A percentile compares a stretch with the other conserved stretches of the same genome.
Conservation (phyloP, 2,888 invertebrate species). For the Leistus spinibarbis region DNA sequence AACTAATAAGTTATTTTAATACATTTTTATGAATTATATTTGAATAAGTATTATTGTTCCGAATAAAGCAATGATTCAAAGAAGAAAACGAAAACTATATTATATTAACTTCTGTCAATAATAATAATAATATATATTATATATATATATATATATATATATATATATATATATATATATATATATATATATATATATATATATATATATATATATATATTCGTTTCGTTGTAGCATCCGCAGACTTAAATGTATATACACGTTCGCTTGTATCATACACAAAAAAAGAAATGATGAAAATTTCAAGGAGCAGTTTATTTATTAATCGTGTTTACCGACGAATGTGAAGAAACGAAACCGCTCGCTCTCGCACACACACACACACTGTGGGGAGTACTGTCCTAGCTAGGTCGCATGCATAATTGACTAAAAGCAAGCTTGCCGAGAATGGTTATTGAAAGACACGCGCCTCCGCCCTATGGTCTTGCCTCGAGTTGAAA, state of each 20-base stretch:
- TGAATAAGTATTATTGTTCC: too few species aligned
- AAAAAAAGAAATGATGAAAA: conserved; percentile 14
- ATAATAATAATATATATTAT: too few species aligned
- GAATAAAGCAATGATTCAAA: too few species aligned
- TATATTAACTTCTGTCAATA: too few species aligned
- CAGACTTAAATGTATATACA: neutral
- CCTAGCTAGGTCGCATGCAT: neutral
- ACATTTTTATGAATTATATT: too few species aligned
- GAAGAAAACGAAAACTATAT: too few species aligned
- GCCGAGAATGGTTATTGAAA: neutral
- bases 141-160: too few species aligned
- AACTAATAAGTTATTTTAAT: too few species aligned
- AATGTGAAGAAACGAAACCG: neutral
- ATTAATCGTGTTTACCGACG: conserved; percentile 11
- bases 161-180: too few species aligned
- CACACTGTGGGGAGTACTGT: neutral
- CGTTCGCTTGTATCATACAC: neutral
- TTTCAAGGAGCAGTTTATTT: conserved; percentile 13
- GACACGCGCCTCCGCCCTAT: neutral
- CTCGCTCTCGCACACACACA: neutral
- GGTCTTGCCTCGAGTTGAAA: neutral
- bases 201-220: too few species aligned
- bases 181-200: too few species aligned
- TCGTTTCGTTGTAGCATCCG: neutral
- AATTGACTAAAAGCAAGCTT: neutral